A percentile compares a stretch with the other conserved stretches of the same genome.
These are phyloP conservation scores for Phaonia tiefii DNA, from an alignment of 2,888 invertebrate genomes.

Conservation along the genomic window DNA sequence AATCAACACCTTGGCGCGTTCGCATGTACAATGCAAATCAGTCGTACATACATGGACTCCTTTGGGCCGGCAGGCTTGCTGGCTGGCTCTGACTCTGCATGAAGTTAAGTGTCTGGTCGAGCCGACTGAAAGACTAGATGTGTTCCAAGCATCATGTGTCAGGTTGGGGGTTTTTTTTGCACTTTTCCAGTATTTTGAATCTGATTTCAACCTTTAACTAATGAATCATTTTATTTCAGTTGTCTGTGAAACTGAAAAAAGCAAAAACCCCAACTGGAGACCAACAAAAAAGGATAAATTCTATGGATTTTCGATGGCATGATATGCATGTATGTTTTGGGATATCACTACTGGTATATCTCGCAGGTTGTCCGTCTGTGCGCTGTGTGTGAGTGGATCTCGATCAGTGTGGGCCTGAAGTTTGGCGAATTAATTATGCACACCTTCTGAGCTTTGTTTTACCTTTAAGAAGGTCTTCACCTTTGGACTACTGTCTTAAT, in stretches of 20 bases:
- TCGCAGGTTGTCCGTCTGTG: slow-evolving; percentile 63
- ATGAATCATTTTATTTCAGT: slow-evolving; percentile 77
- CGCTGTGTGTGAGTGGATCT: slow-evolving; percentile 53
- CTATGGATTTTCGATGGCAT: slow-evolving; percentile 48
- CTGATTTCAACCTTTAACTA: slow-evolving; percentile 75
- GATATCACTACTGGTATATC: slow-evolving; percentile 36
- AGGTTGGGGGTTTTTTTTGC: slow-evolving; percentile 59
- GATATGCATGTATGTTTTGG: slow-evolving; percentile 48
- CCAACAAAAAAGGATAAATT: slow-evolving; percentile 17
- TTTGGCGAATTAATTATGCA: slow-evolving; percentile 79
- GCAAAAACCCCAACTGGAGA: background rate
- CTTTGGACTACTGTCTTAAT: slow-evolving; percentile 80
- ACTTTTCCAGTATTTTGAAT: slow-evolving; percentile 72
- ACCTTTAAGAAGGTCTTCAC: slow-evolving; percentile 76
- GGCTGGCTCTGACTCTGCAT: slow-evolving; percentile 60
- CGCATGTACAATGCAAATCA: slow-evolving; percentile 78
- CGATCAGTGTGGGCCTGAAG: slow-evolving; percentile 52
- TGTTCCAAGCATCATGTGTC: slow-evolving; percentile 65
- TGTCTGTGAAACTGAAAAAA: slow-evolving; percentile 23
- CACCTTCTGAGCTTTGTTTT: slow-evolving; percentile 73
- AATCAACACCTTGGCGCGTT: slow-evolving; percentile 69
- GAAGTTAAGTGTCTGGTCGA: slow-evolving; percentile 51
- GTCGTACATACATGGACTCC: slow-evolving; percentile 64
- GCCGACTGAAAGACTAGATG: slow-evolving; percentile 47
- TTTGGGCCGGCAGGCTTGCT: slow-evolving; percentile 52